These are phyloP conservation scores for Oxyruncus cristatus DNA, from an alignment of 2,113 vertebrate genomes.

Conservation along the genomic window DNA sequence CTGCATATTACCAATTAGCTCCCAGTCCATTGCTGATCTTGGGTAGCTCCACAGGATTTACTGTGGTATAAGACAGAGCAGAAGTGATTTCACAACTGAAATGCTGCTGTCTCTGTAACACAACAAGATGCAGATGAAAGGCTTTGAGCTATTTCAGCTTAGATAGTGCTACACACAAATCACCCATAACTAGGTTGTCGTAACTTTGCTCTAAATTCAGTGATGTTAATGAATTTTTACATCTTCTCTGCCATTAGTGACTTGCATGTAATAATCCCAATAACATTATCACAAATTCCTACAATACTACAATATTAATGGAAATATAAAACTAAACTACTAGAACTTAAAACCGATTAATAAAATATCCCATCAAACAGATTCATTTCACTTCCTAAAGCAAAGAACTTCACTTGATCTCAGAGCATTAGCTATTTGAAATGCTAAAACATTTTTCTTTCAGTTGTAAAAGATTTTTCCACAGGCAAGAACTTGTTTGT, in stretches of 20 bases:
- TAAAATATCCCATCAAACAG: conserved; percentile 40
- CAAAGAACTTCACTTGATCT: conserved; percentile 41
- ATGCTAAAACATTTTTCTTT: conserved; percentile 50
- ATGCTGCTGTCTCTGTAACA: not conserved
- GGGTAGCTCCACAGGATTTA: not conserved
- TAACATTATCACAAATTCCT: conserved; percentile 35
- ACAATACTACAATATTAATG: conserved; percentile 25
- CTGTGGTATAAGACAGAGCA: not conserved
- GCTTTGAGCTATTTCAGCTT: not conserved
- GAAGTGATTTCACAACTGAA: not conserved
- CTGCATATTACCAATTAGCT: not conserved
- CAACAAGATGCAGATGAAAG: conserved; percentile 16
- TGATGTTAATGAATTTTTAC: conserved; percentile 54
- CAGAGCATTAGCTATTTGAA: conserved; percentile 52
- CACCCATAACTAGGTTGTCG: conserved; percentile 18
- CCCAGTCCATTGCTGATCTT: not conserved
- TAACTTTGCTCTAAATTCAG: conserved; percentile 12
- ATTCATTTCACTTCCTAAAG: conserved; percentile 58
- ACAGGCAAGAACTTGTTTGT: conserved; percentile 44
- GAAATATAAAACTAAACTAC: conserved; percentile 52
- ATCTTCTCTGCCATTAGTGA: conserved; percentile 25
- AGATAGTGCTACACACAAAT: not conserved
- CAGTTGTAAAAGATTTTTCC: conserved; percentile 14
- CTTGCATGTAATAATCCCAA: conserved; percentile 34
- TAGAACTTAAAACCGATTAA: conserved; percentile 56